Conservation (phyloP, 2,113 vertebrate species). For the Canis aureus region DNA sequence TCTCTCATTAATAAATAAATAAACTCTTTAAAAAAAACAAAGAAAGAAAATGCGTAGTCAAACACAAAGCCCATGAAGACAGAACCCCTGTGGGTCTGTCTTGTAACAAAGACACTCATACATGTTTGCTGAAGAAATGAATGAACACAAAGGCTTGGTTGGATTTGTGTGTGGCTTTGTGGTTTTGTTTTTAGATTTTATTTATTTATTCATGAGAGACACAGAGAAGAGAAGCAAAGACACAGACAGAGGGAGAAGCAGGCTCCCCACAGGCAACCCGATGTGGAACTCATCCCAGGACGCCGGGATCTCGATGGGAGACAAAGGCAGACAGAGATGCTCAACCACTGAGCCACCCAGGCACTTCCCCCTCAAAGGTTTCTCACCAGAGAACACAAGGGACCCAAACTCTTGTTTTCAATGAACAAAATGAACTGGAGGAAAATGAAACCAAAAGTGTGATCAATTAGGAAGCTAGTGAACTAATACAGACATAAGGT, state of each 20-base stretch:
- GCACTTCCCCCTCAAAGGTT: not conserved
- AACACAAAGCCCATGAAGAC: not conserved
- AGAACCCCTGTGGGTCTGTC: not conserved
- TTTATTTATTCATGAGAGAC: too few relatives aligned
- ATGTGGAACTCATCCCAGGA: too few relatives aligned
- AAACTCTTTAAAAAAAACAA: too few relatives aligned
- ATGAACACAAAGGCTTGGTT: not conserved
- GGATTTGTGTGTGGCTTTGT: not conserved
- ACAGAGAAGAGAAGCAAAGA: too few relatives aligned
- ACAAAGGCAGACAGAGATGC: too few relatives aligned
- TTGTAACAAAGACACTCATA: not conserved
- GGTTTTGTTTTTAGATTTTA: too few relatives aligned
- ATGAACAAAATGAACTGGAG: not conserved
- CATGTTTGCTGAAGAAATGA: not conserved
- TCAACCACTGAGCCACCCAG: too few relatives aligned
- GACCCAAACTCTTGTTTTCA: conserved; percentile 26
- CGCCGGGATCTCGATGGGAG: too few relatives aligned
- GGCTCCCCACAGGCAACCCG: too few relatives aligned
- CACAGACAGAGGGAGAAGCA: too few relatives aligned
- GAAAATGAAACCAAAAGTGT: not conserved
- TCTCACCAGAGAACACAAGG: not conserved
- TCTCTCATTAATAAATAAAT: too few relatives aligned
- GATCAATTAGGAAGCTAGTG: not conserved
- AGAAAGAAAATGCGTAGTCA: not conserved
- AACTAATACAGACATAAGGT: not conserved